These are phyloP conservation scores for Tringa solitaria DNA, from an alignment of 2,113 vertebrate species.

Conservation along the genomic window DNA sequence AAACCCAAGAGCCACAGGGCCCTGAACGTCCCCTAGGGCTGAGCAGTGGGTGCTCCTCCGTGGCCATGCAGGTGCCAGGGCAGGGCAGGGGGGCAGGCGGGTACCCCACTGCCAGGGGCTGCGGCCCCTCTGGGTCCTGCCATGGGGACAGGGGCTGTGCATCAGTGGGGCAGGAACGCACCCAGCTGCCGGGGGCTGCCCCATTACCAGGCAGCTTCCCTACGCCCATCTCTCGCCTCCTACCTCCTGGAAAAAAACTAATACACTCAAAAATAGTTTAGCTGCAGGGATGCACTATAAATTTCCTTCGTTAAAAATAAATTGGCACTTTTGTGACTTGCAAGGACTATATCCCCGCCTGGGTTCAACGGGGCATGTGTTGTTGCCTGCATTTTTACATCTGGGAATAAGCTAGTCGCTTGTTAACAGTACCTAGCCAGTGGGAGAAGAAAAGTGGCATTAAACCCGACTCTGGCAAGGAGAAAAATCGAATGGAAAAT, in stretches of 20 bases:
- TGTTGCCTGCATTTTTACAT: neutral
- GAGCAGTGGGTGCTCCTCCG: neutral
- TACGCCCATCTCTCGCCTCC: neutral
- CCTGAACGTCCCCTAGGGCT: neutral
- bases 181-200: neutral
- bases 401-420: neutral
- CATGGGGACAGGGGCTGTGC: neutral
- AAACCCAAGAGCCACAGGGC: neutral
- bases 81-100: neutral
- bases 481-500: conserved; percentile 56
- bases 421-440: conserved; percentile 10
- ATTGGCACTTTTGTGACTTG: neutral
- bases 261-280: neutral
- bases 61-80: neutral
- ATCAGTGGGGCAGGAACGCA: neutral
- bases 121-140: neutral
- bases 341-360: neutral
- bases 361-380: neutral
- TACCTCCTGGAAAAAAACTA: neutral
- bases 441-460: conserved; percentile 24
- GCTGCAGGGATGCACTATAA: neutral
- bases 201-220: neutral
- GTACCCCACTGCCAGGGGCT: neutral
- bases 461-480: neutral
- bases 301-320: conserved; percentile 36